Evolutionary conservation across 2,113 vertebrate genomes (phyloP).

Genomic region (Nanorana parkeri): DNA sequence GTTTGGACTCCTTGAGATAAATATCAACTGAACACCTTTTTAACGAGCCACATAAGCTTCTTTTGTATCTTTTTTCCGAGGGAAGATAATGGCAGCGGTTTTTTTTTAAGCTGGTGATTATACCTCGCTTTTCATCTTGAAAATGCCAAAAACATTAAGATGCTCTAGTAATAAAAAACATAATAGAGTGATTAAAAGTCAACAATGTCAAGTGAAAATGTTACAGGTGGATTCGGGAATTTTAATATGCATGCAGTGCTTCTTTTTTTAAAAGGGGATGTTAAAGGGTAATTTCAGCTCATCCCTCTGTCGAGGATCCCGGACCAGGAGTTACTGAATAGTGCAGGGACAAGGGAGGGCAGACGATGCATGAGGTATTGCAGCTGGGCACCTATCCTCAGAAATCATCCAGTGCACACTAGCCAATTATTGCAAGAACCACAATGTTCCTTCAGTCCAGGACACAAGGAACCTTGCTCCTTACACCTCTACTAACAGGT

Average conservation of each 20-base stretch:
- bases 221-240: not conserved
- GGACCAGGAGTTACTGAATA: no score
- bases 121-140: conserved; percentile 11
- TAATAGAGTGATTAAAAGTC: conserved; percentile 3
- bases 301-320: no score
- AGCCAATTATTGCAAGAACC: no score
- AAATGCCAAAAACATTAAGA: conserved; percentile 28
- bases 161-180: not conserved
- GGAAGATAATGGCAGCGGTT: not conserved
- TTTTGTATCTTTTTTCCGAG: conserved; percentile 7
- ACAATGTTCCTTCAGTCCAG: no score
- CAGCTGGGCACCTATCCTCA: no score
- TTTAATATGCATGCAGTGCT: not conserved
- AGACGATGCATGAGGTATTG: no score
- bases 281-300: no score
- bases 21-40: conserved; percentile 35
- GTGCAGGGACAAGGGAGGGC: no score
- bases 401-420: no score
- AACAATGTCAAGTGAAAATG: conserved; percentile 1
- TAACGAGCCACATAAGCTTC: conserved; percentile 23
- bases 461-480: no score
- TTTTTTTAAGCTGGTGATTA: conserved; percentile 27
- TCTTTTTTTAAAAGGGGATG: no score
- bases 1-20: conserved; percentile 41
- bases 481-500: no score